Evolutionary conservation across 2,113 vertebrate species (phyloP).

Genomic region (Ciconia stormi): DNA sequence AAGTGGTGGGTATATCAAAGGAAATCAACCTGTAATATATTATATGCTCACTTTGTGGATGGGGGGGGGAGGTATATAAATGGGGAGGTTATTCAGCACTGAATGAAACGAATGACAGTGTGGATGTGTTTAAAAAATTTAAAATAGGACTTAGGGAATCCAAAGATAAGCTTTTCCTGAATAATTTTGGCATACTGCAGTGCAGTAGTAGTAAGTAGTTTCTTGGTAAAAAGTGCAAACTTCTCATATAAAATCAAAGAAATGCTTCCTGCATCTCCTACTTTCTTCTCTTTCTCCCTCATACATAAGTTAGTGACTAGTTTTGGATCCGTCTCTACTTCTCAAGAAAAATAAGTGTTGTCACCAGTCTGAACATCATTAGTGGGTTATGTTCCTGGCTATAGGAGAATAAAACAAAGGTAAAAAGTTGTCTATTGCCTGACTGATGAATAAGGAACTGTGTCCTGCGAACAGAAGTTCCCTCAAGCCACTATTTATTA

Average conservation of each 20-base stretch:
- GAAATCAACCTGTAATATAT: not conserved
- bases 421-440: not conserved
- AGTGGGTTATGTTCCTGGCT: not conserved
- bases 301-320: not conserved
- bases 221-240: not conserved
- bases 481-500: not conserved
- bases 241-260: not conserved
- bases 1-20: slow-evolving; percentile 39
- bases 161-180: not conserved
- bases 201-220: accelerated
- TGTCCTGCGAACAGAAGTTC: not conserved
- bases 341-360: not conserved
- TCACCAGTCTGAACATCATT: not conserved
- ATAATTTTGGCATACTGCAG: not conserved
- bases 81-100: not conserved
- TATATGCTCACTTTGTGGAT: slow-evolving; percentile 43
- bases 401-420: not conserved
- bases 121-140: not conserved
- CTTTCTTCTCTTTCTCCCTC: not conserved
- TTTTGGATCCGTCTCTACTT: not conserved
- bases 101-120: not conserved
- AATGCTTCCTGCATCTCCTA: not conserved
- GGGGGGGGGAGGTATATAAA: not conserved
- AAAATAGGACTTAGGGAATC: not conserved
- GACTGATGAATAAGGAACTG: not conserved